Evolutionary conservation across 2,113 vertebrate species (phyloP).

Genomic region (Limanda limanda): DNA sequence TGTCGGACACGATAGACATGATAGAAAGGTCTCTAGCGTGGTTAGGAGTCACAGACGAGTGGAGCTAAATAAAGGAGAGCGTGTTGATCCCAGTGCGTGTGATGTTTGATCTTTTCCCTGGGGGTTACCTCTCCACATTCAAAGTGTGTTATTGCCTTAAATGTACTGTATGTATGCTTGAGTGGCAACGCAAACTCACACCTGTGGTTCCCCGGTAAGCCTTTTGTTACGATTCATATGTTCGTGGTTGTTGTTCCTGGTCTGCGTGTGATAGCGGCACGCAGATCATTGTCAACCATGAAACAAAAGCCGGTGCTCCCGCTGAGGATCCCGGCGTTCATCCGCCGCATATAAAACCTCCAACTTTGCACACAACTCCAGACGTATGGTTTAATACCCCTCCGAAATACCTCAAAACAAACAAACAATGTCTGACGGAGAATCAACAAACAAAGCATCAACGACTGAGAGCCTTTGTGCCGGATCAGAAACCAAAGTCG

Average conservation of each 20-base stretch:
- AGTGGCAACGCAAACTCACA: constrained; percentile 42
- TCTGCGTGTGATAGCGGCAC: constrained; percentile 45
- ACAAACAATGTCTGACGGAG: constrained; percentile 75
- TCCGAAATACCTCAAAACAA: constrained; percentile 71
- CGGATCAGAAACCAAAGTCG: constrained; percentile 70
- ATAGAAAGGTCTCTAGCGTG: constrained; percentile 36
- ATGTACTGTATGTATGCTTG: constrained; percentile 30
- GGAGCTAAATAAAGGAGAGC: constrained; percentile 46
- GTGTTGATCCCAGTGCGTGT: constrained; percentile 29
- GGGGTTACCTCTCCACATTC: constrained; percentile 81
- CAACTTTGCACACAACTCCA: constrained; percentile 60
- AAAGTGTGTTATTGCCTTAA: constrained; percentile 48
- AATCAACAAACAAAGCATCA: constrained; percentile 68
- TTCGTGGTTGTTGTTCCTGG: constrained; percentile 39
- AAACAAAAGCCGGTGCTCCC: constrained; percentile 69
- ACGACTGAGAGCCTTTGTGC: constrained; percentile 62
- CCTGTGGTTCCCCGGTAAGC: constrained; percentile 41
- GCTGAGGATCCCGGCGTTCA: constrained; percentile 46
- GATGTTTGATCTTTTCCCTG: constrained; percentile 57
- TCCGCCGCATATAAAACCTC: constrained; percentile 56
- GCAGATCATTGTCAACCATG: constrained; percentile 61
- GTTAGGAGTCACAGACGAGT: constrained; percentile 33
- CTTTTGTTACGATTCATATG: constrained; percentile 45
- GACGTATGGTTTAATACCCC: constrained; percentile 72
- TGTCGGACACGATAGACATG: constrained; percentile 23